Base-by-base conservation (phyloP, 1,140 invertebrate species). In the Carposina sasakii region DNA sequence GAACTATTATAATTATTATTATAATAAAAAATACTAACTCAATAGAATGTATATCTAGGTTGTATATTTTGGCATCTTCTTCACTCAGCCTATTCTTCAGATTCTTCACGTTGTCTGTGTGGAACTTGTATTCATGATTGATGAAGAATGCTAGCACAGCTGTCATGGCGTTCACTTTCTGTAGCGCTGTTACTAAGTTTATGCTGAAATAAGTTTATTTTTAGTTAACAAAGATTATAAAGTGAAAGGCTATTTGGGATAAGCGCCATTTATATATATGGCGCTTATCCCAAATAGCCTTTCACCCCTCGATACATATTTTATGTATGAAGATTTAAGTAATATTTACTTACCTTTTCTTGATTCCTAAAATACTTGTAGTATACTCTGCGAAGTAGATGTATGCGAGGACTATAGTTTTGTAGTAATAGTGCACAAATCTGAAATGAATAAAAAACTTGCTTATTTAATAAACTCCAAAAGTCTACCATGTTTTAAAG, bases 331-430 rank as follows among this genome's bases (percentile, higher is more conserved):
- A n/a, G n/a, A n/a, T n/a, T 19, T 19, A 8, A 5, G 15, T 28
- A 6, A 12, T 28, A 28, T 5, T 6, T 28, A 6, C 6, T 89
- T 85, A 94, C 93, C 89, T 89, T 61, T 91, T 90, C 77, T 93
- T 93, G 45, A 90, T 89, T 17, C 93, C 92, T 30, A 89, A 78
- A 6, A 92, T 48, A 55, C 87, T 83, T 3, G 88, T 76, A 1
- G 89, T 60, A 31, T 87, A 84, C 67, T 94, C 93, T 37, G 33
- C 21, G 20, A 26, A 28, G n/a, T n/a, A 15, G 15, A 24, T 46
- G n/a, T 10, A 16, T 10, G 19, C 33, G n/a, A 9, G 19, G 2
- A 9, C 33, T 10, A 15, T 34, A 9, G 31, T n/a, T n/a, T n/a
- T n/a, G n/a, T n/a, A n/a, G n/a, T n/a, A n/a, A n/a, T n/a, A n/a